Conservation (phyloP, 2,888 invertebrate genomes). For the Gnatocerus cornutus region DNA sequence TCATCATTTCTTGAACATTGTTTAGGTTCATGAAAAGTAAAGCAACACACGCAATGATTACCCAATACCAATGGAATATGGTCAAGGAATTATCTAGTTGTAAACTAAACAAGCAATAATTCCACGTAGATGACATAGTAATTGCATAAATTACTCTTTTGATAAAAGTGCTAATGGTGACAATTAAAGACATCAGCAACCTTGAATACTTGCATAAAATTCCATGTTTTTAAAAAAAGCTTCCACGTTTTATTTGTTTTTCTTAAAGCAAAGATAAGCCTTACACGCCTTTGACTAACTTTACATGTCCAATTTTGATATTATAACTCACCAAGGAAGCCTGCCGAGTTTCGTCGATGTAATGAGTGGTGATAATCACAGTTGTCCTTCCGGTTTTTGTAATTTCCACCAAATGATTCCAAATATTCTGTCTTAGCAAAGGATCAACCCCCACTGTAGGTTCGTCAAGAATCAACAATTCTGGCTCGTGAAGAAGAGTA, state of each 20-base stretch:
- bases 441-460: constrained; percentile 97
- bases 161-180: constrained; percentile 40
- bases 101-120: constrained; percentile 11
- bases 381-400: constrained; percentile 93
- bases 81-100: constrained; percentile 19
- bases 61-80: constrained; percentile 9
- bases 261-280: background rate
- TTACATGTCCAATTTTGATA: background rate
- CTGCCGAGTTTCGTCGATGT: constrained; percentile 95
- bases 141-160: constrained; percentile 36
- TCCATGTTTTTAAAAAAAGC: background rate
- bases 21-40: too few species aligned
- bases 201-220: constrained; percentile 17
- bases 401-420: constrained; percentile 94
- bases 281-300: background rate
- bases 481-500: constrained; percentile 90
- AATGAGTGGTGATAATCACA: constrained; percentile 94
- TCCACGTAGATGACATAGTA: constrained; percentile 13
- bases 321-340: constrained; percentile 85
- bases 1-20: too few species aligned
- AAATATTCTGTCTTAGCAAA: constrained; percentile 91
- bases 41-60: background rate
- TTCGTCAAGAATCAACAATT: constrained; percentile 91
- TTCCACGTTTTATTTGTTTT: constrained; percentile 1
- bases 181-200: constrained; percentile 29